These are phyloP conservation scores for Danio rerio DNA, from an alignment of 2,113 vertebrate genomes.

Conservation along the genomic window GRCz12tu NC_133181.1:41244501-41245000, in stretches of 20 bases:
- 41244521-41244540: background rate
- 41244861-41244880: no score
- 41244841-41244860: no score
- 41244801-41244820: no score
- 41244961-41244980: no score
- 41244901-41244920: no score
- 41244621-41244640: background rate
- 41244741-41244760: conserved; percentile 88
- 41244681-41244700: conserved; percentile 87
- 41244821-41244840: no score
- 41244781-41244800: conserved; percentile 32
- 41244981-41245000: no score
- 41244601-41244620: background rate
- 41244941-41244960: no score
- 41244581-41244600: background rate
- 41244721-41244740: conserved; percentile 93
- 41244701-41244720: conserved; percentile 90
- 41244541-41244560: background rate
- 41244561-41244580: background rate
- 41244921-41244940: no score
- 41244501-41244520: background rate
- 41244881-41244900: no score
- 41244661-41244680: conserved; percentile 76
- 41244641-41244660: conserved; percentile 8
- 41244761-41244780: conserved; percentile 98